phyloP scores from a whole-genome alignment of 2,797 vertebrate species.

The Phalanger gymnotis region DNA sequence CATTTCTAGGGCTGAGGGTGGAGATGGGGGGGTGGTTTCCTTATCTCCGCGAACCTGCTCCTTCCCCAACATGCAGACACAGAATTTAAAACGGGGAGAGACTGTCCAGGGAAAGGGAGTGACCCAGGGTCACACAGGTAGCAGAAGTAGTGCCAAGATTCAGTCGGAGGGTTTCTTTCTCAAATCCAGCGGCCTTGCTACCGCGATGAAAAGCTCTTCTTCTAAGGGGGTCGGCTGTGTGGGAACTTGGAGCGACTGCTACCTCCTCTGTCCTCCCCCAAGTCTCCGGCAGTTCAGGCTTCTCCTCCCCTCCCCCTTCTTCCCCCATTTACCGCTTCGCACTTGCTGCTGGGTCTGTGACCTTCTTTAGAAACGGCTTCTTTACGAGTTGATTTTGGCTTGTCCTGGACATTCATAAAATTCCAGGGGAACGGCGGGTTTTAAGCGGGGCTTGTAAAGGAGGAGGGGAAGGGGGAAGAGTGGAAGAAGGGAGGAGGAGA shows the following conservation, averaged over 20 bases:
- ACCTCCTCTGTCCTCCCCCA: not conserved
- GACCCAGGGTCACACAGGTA: not conserved
- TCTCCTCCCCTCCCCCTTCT: constrained; percentile 55
- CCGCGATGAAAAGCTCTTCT: not conserved
- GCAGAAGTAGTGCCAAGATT: not conserved
- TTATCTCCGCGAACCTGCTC: not conserved
- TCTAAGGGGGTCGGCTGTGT: not conserved
- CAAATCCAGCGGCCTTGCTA: not conserved
- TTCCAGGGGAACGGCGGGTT: constrained; percentile 87
- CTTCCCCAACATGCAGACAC: not conserved
- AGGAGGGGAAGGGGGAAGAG: constrained; percentile 82
- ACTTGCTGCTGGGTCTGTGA: constrained; percentile 86
- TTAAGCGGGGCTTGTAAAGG: constrained; percentile 87
- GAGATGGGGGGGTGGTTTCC: not conserved
- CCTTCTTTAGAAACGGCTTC: constrained; percentile 87
- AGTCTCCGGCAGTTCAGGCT: constrained; percentile 46
- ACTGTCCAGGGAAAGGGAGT: not conserved
- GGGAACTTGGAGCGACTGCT: not conserved
- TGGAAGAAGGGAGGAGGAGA: constrained; percentile 48
- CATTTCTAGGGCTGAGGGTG: not conserved
- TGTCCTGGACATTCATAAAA: constrained; percentile 88
- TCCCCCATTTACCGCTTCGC: constrained; percentile 84
- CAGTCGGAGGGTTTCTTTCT: not conserved
- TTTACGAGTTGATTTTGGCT: constrained; percentile 91
- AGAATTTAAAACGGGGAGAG: not conserved